phyloP scores from a whole-genome alignment of 2,888 invertebrate genomes.

The Hirtodrosophila histrioides region DNA sequence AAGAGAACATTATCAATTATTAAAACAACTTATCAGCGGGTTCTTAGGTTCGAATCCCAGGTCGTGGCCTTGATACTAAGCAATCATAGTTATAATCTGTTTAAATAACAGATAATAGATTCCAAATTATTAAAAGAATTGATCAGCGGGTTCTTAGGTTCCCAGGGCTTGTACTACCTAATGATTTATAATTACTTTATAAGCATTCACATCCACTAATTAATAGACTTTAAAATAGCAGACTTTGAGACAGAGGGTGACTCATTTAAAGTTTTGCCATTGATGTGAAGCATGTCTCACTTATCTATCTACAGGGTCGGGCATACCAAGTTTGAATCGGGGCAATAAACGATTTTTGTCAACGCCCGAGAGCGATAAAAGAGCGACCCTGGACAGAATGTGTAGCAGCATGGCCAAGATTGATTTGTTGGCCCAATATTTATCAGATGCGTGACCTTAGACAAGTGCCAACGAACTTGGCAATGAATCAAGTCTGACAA shows the following conservation, averaged over 20 bases:
- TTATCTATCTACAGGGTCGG: constrained; percentile 29
- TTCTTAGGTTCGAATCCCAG: too few species aligned
- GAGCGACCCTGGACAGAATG: constrained; percentile 52
- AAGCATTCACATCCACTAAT: not conserved
- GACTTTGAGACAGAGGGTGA: not conserved
- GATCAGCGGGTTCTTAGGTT: too few species aligned
- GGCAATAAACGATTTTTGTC: constrained; percentile 50
- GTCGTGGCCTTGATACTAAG: too few species aligned
- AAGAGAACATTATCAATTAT: too few species aligned
- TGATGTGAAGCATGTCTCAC: constrained; percentile 2
- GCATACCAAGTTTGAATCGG: constrained; percentile 21
- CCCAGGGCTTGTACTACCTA: too few species aligned
- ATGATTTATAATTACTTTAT: too few species aligned
- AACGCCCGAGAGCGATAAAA: constrained; percentile 36
- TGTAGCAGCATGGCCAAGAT: constrained; percentile 52
- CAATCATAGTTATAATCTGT: too few species aligned
- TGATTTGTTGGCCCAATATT: constrained; percentile 51
- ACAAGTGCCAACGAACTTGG: constrained; percentile 74
- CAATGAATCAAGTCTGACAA: constrained; percentile 58
- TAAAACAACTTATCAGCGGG: too few species aligned
- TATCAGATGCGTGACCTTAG: constrained; percentile 49
- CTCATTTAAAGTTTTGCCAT: constrained; percentile 16
- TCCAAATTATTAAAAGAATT: too few species aligned
- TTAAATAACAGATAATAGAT: too few species aligned
- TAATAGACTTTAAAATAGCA: not conserved